phyloP scores from a whole-genome alignment of 2,113 vertebrate species.

The Planiliza haematocheilus region DNA sequence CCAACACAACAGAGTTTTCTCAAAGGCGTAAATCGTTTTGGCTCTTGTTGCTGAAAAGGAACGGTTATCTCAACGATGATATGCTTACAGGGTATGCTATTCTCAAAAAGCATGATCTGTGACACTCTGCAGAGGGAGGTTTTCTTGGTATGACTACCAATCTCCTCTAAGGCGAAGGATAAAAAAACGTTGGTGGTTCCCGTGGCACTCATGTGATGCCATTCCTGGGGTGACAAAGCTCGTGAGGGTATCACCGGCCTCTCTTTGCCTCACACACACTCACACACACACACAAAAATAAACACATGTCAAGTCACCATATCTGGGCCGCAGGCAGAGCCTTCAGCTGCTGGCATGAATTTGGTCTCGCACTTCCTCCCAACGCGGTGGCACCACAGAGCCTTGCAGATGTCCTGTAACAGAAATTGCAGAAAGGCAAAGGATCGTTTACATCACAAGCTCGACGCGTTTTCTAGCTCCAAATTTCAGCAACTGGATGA shows the following conservation, averaged over 20 bases:
- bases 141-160: conserved; percentile 5
- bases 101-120: conserved; percentile 7
- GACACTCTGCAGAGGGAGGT: conserved; percentile 3
- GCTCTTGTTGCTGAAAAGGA: conserved; percentile 9
- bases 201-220: conserved; percentile 48
- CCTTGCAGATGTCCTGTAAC: conserved; percentile 92
- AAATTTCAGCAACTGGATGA: conserved; percentile 22
- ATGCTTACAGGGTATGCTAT: conserved; percentile 13
- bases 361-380: conserved; percentile 95
- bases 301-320: conserved; percentile 83
- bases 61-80: conserved; percentile 24
- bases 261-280: background rate
- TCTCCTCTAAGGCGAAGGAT: conserved; percentile 12
- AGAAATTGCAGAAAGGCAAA: conserved; percentile 17
- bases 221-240: conserved; percentile 36
- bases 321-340: conserved; percentile 88
- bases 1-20: conserved; percentile 12
- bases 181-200: conserved; percentile 29
- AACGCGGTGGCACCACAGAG: conserved; percentile 92
- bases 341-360: conserved; percentile 94
- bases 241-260: background rate
- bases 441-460: background rate
- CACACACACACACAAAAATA: conserved; percentile 16
- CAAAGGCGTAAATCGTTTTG: conserved; percentile 3
- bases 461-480: conserved; percentile 8